Evolutionary conservation across 1,140 invertebrate genomes (phyloP), one percentile per base, ranked within the genome.

Genomic region (Mycetomoellerius zeteki): DNA sequence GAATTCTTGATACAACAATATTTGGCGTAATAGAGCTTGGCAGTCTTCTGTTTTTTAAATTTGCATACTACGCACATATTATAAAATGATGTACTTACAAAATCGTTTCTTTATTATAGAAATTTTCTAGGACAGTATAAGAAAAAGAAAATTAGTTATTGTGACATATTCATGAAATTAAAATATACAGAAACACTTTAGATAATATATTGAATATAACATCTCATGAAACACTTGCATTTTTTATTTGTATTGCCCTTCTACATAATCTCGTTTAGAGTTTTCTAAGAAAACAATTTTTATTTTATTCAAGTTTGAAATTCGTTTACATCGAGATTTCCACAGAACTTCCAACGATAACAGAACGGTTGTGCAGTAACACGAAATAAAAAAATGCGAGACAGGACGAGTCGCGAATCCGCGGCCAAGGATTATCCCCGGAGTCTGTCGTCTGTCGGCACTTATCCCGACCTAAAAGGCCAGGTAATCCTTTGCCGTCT

Each of bases 401-500:
- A 81, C 27, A 67, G 75, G 60, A 90, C 71, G 80, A 89, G 67
- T 90, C 86, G 89, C 86, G 89, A 82, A 86, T 86, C 69, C 82
- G 82, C 86, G 77, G 82, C 86, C 86, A 90, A 91, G 88, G 89
- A 91, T 91, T 90, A 91, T 90, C 86, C 60, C 82, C 65, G 69
- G 54, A 88, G 47, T 87, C 90, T 91, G 85, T 65, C 89, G 89
- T 90, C 82, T 90, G 82, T 86, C 85, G 81, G 89, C 90, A 86
- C 86, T 90, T 91, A 88, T 86, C 73, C 72, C 78, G 56, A 87
- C 78, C 72, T 91, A 85, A 90, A 91, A 86, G 89, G 85, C 85
- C 90, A 91, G 89, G 85, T 91, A 91, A 91, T 91, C 90, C 90
- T 82, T 91, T 82, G 89, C 88, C 88, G 88, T 89, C 91, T 90